Evolutionary conservation across 2,888 invertebrate species (phyloP).

Genomic region (Melieria omissa): DNA sequence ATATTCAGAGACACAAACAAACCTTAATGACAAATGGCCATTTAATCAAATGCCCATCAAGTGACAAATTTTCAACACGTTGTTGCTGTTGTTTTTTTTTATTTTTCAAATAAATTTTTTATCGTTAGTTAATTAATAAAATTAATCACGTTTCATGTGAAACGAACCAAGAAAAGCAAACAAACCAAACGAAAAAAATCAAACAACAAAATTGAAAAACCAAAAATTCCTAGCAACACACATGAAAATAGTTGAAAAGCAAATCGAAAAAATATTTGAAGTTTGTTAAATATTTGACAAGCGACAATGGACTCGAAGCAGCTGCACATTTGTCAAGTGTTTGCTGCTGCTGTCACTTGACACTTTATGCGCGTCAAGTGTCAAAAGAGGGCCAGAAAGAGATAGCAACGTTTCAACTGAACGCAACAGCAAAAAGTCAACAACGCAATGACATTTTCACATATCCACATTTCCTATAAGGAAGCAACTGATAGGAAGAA

Average conservation of each 20-base stretch:
- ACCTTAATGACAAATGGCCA: too few species aligned
- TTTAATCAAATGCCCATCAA: conserved; percentile 15
- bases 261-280: neutral
- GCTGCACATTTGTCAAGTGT: conserved; percentile 10
- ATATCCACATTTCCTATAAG: too few species aligned
- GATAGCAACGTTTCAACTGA: too few species aligned
- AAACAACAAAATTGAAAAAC: neutral
- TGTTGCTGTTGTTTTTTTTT: neutral
- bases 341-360: too few species aligned
- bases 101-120: conserved; percentile 10
- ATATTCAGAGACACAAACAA: conserved; percentile 5
- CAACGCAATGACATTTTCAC: too few species aligned
- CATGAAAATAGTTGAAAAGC: too few species aligned
- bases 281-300: neutral
- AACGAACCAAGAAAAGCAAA: conserved; percentile 4
- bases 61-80: conserved; percentile 14
- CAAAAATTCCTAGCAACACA: too few species aligned
- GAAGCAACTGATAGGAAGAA: too few species aligned
- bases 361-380: too few species aligned
- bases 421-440: too few species aligned
- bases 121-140: conserved; percentile 23
- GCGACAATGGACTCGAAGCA: conserved; percentile 3
- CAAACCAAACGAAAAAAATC: neutral
- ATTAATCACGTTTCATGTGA: conserved; percentile 22
- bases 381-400: too few species aligned